Base-by-base conservation (phyloP, 2,113 vertebrate species). In the Corythoichthys haematopterus region DNA sequence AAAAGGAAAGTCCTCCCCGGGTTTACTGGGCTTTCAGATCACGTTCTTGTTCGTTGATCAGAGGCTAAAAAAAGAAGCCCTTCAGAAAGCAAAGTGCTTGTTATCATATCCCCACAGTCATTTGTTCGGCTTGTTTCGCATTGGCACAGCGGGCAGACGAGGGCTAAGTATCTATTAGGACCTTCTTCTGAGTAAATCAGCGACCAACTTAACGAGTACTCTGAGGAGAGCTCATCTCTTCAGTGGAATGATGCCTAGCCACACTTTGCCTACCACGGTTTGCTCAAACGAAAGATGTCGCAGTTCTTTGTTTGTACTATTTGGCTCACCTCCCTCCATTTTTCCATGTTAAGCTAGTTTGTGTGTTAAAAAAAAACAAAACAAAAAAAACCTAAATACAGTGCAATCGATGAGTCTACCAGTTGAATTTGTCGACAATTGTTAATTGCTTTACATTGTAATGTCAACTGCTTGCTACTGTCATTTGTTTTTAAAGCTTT, bases 141-240 rank as follows among this genome's bases (percentile, higher is more conserved):
- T 40, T 59, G 67, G 67, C 47, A 69, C 67, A 66, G 61, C 33
- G 46, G 69, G 52, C 65, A 52, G 56, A 70, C 66, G 61, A 10
- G 13, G 57, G 48, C 73, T 66, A 64, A 71, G 69, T 77, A 47
- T 76, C 65, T 70, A 64, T 57, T 69, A 77, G 69, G 52, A 62
- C n/a, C 43, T 77, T 71, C 78, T 53, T 74, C 70, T 67, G 71
- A 77, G 67, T 79, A 70, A 75, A 75, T 80, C 69, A 80, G 57
- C 48, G 14, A 33, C 60, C 16, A n/a, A 74, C 75, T 65, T 69
- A 80, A 69, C 69, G 67, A 77, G 38, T 13, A 68, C 68, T 76
- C 13, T 4, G 45, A 64, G 56, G 48, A 48, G 15, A 64, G 38
- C 52, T 69, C 40, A 16, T 59, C 62, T 71, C 56, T 63, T 71